Conservation (phyloP, 2,888 invertebrate genomes). For the Aleiodes alternator region DNA sequence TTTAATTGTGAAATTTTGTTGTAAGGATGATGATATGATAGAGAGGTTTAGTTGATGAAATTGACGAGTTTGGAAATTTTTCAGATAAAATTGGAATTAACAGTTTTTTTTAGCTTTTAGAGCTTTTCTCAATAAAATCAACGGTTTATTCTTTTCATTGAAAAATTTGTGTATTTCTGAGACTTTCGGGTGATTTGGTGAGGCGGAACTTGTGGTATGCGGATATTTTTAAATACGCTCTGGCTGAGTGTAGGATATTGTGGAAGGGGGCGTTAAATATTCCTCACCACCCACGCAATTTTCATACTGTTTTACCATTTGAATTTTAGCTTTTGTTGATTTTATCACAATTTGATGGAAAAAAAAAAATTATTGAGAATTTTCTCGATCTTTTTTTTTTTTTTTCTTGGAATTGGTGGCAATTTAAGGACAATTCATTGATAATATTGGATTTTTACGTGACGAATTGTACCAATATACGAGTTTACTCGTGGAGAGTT, state of each 20-base stretch:
- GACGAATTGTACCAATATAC: conserved; percentile 50
- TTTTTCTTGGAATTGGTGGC: neutral
- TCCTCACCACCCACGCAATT: conserved; percentile 23
- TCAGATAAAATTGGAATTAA: too few relatives aligned
- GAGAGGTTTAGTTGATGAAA: too few relatives aligned
- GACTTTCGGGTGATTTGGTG: conserved; percentile 41
- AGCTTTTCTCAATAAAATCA: too few relatives aligned
- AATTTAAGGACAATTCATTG: neutral
- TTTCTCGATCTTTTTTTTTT: neutral
- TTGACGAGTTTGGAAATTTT: too few relatives aligned
- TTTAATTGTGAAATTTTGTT: too few relatives aligned
- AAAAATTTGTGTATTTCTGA: neutral
- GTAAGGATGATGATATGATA: too few relatives aligned
- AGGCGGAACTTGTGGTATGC: conserved; percentile 51
- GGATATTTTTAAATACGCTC: conserved; percentile 61
- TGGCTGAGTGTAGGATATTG: conserved; percentile 7
- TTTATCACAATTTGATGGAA: too few relatives aligned
- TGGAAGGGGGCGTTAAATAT: neutral
- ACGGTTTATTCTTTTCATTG: too few relatives aligned
- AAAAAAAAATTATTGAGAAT: neutral
- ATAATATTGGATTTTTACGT: conserved; percentile 37
- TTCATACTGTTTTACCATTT: neutral
- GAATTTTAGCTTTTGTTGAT: neutral
- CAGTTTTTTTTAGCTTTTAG: too few relatives aligned
- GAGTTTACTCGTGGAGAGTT: conserved; percentile 52